Percentiles rank a stretch among this genome's conserved stretches.
These are phyloP conservation scores for Syngnathus floridae DNA, from an alignment of 2,113 vertebrate genomes.

Conservation along the genomic window DNA sequence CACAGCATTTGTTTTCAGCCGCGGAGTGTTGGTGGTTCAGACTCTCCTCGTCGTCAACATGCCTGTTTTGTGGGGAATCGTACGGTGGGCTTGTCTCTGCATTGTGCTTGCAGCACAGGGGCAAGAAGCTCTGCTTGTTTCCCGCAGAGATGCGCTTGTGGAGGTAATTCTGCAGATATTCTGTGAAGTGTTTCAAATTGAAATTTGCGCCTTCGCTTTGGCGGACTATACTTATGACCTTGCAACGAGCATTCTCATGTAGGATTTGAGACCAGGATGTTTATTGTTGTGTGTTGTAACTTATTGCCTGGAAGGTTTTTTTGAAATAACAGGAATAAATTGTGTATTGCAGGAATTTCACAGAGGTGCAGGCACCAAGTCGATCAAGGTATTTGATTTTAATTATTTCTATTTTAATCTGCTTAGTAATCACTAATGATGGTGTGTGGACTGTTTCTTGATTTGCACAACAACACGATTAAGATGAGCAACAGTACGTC, in stretches of 20 bases:
- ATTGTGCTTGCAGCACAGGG: conserved; percentile 22
- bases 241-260: too few relatives aligned
- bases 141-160: conserved; percentile 16
- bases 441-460: too few relatives aligned
- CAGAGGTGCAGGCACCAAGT: not conserved
- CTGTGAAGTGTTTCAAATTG: not conserved
- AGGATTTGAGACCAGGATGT: not conserved
- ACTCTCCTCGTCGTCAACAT: conserved; percentile 15
- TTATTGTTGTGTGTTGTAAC: not conserved
- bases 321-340: not conserved
- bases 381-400: conserved; percentile 25
- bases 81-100: conserved; percentile 37
- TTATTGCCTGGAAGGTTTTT: not conserved
- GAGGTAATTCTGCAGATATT: conserved; percentile 44
- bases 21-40: not conserved
- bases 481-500: too few relatives aligned
- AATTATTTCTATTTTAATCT: not conserved
- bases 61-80: conserved; percentile 28
- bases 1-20: conserved; percentile 22
- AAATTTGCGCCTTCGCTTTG: not conserved
- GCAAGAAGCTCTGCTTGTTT: conserved; percentile 31
- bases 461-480: not conserved
- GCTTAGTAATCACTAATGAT: not conserved
- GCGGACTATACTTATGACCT: not conserved
- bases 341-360: conserved; percentile 19